A percentile compares a stretch with the other conserved stretches of the same genome.
These are phyloP conservation scores for Chloroceryle aenea DNA, from an alignment of 2,113 vertebrate species.

Conservation along the genomic window DNA sequence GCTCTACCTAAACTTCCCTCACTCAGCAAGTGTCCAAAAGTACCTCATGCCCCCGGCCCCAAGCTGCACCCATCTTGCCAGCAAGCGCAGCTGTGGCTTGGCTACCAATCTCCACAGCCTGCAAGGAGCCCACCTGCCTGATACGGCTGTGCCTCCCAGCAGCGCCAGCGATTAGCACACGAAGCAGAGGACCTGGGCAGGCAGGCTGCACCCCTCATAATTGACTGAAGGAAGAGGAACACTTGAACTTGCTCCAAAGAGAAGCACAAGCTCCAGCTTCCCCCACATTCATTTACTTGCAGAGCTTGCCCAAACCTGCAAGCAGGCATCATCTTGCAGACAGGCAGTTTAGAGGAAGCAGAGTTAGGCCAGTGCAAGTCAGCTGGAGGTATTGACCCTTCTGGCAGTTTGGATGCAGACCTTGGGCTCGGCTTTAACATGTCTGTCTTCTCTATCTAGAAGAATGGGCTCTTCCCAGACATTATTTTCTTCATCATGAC, in stretches of 20 bases:
- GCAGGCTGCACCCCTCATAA: slow-evolving; percentile 9
- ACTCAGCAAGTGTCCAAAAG: neutral
- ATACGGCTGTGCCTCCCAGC: neutral
- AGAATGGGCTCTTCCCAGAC: neutral
- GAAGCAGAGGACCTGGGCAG: neutral
- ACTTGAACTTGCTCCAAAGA: slow-evolving; percentile 44
- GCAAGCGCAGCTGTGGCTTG: neutral
- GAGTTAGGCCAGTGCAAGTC: slow-evolving; percentile 22
- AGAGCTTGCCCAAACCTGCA: slow-evolving; percentile 56
- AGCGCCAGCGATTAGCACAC: neutral
- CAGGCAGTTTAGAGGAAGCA: slow-evolving; percentile 15
- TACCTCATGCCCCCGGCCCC: neutral
- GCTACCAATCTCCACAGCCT: slow-evolving; percentile 16
- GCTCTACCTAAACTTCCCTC: neutral
- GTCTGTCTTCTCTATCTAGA: neutral
- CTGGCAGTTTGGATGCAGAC: slow-evolving; percentile 43
- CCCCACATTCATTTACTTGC: neutral
- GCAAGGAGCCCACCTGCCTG: slow-evolving; percentile 10
- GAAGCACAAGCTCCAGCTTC: slow-evolving; percentile 37
- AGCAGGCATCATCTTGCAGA: neutral
- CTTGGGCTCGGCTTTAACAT: slow-evolving; percentile 13
- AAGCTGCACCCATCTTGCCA: neutral
- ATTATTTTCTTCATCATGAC: neutral
- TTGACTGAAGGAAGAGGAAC: slow-evolving; percentile 11
- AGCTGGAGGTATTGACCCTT: slow-evolving; percentile 33